Percentiles rank a stretch among this genome's conserved stretches.
Conservation (phyloP, 53 echinoderm and acorn worm genomes). For the Antedon mediterranea region DNA sequence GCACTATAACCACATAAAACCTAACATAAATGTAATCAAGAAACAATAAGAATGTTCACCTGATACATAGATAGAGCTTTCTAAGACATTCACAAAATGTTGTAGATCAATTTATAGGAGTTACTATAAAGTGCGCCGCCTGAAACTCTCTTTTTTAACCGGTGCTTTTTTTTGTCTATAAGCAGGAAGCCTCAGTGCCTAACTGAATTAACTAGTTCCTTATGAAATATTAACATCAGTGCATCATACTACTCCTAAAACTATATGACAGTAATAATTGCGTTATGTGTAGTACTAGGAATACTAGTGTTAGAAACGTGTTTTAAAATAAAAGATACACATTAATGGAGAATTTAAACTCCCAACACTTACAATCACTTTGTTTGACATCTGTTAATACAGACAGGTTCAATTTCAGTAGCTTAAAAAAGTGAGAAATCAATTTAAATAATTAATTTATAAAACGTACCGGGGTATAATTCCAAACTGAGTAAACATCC, state of each 20-base stretch:
- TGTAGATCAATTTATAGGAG: background rate
- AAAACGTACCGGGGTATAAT: background rate
- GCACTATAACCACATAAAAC: background rate
- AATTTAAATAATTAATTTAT: no score
- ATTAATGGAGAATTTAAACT: no score
- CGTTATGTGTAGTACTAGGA: no score
- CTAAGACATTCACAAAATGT: background rate
- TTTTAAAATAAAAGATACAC: no score
- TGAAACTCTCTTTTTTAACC: background rate
- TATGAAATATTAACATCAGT: background rate
- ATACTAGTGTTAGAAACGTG: no score
- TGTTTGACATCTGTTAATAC: no score
- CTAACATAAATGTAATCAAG: background rate
- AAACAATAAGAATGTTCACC: background rate
- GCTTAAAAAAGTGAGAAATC: no score
- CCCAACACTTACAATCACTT: no score
- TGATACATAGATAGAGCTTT: background rate
- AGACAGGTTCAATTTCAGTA: no score
- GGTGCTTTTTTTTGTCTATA: no score
- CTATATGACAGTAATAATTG: background rate
- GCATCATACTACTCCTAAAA: background rate
- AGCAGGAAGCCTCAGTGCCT: background rate
- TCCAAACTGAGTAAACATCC: background rate
- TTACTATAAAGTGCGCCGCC: background rate
- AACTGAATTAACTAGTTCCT: background rate